Evolutionary conservation across 1,140 invertebrate species (phyloP).

Genomic region (Listronotus oregonensis): DNA sequence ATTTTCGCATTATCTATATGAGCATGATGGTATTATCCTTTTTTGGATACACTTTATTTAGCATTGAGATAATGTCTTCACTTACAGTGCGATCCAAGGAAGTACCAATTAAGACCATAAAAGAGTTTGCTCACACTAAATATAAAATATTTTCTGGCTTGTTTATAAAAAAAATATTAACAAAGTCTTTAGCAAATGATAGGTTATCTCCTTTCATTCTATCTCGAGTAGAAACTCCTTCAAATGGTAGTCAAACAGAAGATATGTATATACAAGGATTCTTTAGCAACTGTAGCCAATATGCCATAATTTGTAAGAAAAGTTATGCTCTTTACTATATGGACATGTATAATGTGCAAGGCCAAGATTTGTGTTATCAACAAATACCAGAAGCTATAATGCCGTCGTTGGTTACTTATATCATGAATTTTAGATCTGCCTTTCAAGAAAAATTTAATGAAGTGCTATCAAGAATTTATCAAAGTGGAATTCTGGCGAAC

Average conservation of each 20-base stretch:
- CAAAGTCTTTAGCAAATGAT: background rate
- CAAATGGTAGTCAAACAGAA: background rate
- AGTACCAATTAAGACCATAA: slow-evolving; percentile 3
- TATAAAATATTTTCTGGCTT: slow-evolving; percentile 8
- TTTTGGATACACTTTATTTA: slow-evolving; percentile 12
- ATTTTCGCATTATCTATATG: slow-evolving; percentile 15
- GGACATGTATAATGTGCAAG: background rate
- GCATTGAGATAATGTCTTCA: slow-evolving; percentile 10
- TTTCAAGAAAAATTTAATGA: slow-evolving; percentile 12
- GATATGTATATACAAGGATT: no score
- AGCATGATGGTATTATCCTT: slow-evolving; percentile 17
- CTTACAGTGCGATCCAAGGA: background rate
- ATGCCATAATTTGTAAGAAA: slow-evolving; percentile 20
- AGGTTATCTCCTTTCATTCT: background rate
- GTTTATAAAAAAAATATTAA: background rate
- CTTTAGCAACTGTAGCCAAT: background rate
- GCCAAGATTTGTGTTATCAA: slow-evolving; percentile 9
- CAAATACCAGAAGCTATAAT: slow-evolving; percentile 20
- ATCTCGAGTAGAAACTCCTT: background rate
- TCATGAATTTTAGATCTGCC: slow-evolving; percentile 12
- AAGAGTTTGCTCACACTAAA: slow-evolving; percentile 16
- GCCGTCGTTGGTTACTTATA: slow-evolving; percentile 20
- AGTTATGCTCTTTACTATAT: slow-evolving; percentile 3
- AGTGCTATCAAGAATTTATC: background rate
- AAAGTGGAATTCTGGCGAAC: slow-evolving; percentile 11